A percentile compares a stretch with the other conserved stretches of the same genome.
Conservation (phyloP, 1,140 invertebrate genomes). For the Dendroctonus ponderosae region DNA sequence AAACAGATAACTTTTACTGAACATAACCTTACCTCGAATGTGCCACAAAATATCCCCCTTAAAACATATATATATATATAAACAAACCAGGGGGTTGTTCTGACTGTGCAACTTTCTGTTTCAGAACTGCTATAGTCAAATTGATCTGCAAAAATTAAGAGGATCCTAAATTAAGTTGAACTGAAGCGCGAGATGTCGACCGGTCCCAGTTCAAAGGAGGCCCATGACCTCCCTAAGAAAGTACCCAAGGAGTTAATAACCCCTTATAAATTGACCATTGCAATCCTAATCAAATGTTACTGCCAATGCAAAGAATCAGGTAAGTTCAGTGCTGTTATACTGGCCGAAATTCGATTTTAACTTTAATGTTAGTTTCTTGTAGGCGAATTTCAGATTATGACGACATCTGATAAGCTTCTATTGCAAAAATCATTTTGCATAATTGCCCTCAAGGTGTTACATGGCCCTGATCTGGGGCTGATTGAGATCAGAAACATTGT, state of each 20-base stretch:
- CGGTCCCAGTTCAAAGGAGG: conserved; percentile 16
- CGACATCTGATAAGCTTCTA: conserved; percentile 47
- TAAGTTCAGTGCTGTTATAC: conserved; percentile 35
- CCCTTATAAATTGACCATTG: conserved; percentile 58
- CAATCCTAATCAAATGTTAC: conserved; percentile 57
- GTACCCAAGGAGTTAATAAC: conserved; percentile 53
- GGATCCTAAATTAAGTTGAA: too few species aligned
- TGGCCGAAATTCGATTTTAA: conserved; percentile 1
- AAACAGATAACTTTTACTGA: too few species aligned
- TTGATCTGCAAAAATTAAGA: too few species aligned
- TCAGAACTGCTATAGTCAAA: too few species aligned
- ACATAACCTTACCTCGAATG: too few species aligned
- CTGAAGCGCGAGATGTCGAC: too few species aligned
- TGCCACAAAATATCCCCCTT: too few species aligned
- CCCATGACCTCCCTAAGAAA: conserved; percentile 19
- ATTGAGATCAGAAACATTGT: conserved; percentile 55
- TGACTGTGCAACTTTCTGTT: too few species aligned
- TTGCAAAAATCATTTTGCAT: conserved; percentile 60
- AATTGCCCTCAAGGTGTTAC: conserved; percentile 61
- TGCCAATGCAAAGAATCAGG: conserved; percentile 54
- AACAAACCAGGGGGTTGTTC: too few species aligned
- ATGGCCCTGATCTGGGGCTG: conserved; percentile 67
- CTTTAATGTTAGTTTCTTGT: conserved; percentile 30
- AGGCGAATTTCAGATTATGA: conserved; percentile 39
- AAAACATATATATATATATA: too few species aligned